phyloP scores from a whole-genome alignment of 2,797 vertebrate genomes.

The Cuculus canorus region DNA sequence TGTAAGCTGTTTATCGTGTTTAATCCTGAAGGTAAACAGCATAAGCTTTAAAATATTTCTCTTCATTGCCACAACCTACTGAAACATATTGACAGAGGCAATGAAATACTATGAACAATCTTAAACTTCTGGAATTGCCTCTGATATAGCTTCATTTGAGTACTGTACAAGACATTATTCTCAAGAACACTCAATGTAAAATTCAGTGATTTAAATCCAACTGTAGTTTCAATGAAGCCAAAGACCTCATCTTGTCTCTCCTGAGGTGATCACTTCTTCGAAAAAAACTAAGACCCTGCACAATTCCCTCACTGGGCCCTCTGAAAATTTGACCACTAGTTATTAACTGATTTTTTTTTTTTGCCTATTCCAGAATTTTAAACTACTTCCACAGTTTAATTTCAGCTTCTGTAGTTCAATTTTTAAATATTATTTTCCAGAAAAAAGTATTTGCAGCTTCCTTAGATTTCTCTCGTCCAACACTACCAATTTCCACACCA shows the following conservation, averaged over 20 bases:
- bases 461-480: neutral
- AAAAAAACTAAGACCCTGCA: neutral
- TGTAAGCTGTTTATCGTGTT: slow-evolving; percentile 65
- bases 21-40: slow-evolving; percentile 66
- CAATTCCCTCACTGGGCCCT: neutral
- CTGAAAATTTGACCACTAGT: neutral
- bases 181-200: neutral
- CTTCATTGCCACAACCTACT: slow-evolving; percentile 10
- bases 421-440: neutral
- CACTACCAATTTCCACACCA: neutral
- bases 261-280: neutral
- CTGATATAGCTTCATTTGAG: neutral
- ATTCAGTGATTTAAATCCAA: neutral
- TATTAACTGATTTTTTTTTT: neutral
- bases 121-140: neutral
- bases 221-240: neutral
- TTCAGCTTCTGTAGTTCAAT: neutral
- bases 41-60: slow-evolving; percentile 57
- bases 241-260: neutral
- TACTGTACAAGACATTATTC: neutral
- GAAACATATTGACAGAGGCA: neutral
- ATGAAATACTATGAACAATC: neutral
- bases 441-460: neutral
- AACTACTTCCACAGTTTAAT: neutral
- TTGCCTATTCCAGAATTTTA: neutral